Conservation (phyloP, 2,797 vertebrate genomes). For the Parambassis ranga region DNA sequence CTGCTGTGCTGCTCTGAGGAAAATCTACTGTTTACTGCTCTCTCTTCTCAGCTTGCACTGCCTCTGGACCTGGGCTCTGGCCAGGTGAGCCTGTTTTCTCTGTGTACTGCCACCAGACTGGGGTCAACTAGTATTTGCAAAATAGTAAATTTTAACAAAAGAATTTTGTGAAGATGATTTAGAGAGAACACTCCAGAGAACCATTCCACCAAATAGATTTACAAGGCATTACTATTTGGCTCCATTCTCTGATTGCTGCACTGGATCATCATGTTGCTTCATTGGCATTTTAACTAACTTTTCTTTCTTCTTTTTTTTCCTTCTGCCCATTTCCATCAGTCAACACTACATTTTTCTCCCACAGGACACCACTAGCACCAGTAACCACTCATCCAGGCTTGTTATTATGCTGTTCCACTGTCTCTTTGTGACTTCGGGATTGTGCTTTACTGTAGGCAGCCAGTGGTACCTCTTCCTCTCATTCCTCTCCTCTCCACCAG, state of each 20-base stretch:
- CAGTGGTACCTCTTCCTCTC: background rate
- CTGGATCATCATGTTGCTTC: conserved; percentile 11
- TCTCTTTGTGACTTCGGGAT: background rate
- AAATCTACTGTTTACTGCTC: conserved; percentile 80
- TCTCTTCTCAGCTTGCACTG: conserved; percentile 84
- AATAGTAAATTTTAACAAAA: background rate
- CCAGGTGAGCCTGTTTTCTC: conserved; percentile 85
- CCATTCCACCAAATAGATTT: background rate
- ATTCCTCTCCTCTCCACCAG: conserved; percentile 62
- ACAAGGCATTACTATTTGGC: conserved; percentile 39
- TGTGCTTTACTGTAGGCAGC: background rate
- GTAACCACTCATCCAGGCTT: conserved; percentile 30
- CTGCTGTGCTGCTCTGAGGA: conserved; percentile 49
- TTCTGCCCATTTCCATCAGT: conserved; percentile 8
- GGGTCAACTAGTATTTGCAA: conserved; percentile 43
- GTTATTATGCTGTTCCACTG: background rate
- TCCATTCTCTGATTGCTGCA: conserved; percentile 39
- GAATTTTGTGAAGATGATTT: background rate
- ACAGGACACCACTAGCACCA: conserved; percentile 52
- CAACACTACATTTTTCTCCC: conserved; percentile 23
- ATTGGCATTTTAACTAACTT: conserved; percentile 23
- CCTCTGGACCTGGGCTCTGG: conserved; percentile 83
- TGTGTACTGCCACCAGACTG: conserved; percentile 33
- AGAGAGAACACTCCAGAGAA: background rate
- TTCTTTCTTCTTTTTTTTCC: conserved; percentile 10